Percentiles rank a stretch among this genome's conserved stretches.
Conservation (phyloP, 2,888 invertebrate species). For the Caenorhabditis afra region DNA sequence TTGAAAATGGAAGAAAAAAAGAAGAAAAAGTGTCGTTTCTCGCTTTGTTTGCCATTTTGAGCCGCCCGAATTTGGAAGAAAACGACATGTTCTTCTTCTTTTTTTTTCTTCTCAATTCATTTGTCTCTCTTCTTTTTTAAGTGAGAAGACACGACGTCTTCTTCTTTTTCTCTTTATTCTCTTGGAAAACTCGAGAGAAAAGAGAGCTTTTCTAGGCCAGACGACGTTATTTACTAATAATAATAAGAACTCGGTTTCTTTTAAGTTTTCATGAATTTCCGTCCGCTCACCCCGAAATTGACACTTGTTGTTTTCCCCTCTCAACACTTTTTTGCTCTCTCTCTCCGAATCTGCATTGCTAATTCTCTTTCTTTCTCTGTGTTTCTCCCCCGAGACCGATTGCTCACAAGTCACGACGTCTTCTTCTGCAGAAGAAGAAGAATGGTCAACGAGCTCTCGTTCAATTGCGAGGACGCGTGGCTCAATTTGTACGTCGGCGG, state of each 20-base stretch:
- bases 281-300: too few species aligned
- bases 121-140: neutral
- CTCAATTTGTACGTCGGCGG: constrained; percentile 67
- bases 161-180: too few species aligned
- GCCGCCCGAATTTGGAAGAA: constrained; percentile 1
- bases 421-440: too few species aligned
- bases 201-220: too few species aligned
- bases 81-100: constrained; percentile 36
- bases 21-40: too few species aligned
- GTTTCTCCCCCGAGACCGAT: neutral
- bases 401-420: neutral
- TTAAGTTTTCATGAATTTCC: neutral
- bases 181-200: neutral
- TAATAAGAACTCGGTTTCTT: too few species aligned
- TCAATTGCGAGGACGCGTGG: constrained; percentile 66
- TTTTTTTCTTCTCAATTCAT: neutral
- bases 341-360: constrained; percentile 31
- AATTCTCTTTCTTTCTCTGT: constrained; percentile 12
- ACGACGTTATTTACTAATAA: too few species aligned
- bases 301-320: constrained; percentile 13
- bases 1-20: neutral
- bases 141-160: too few species aligned
- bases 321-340: constrained; percentile 14
- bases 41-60: neutral
- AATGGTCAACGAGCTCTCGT: constrained; percentile 58